phyloP scores from a whole-genome alignment of 2,888 invertebrate genomes.

The Pristionchus entomophagus region DNA sequence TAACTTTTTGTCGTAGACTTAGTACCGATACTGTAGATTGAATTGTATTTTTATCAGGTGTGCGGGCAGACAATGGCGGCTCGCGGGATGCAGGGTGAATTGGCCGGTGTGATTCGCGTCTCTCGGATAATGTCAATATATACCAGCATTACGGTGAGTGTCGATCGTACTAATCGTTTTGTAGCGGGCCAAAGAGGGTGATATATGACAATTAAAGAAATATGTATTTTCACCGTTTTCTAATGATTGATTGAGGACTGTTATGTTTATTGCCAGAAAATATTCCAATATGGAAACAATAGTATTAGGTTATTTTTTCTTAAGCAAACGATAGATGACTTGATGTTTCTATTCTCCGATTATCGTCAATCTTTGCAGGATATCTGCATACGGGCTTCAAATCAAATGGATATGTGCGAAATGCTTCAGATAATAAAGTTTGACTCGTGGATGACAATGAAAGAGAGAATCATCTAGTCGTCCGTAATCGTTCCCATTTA shows the following conservation, averaged over 20 bases:
- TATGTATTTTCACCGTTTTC: no score
- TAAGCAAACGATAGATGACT: no score
- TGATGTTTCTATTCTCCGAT: no score
- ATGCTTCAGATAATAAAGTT: conserved; percentile 30
- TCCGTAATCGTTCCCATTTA: no score
- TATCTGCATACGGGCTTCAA: conserved; percentile 27
- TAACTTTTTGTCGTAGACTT: no score
- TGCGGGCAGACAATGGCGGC: neutral
- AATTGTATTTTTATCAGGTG: conserved; percentile 6
- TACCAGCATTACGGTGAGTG: conserved; percentile 31
- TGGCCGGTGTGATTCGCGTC: neutral
- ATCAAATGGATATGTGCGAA: conserved; percentile 34
- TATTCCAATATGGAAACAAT: neutral
- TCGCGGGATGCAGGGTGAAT: neutral
- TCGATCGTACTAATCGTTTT: no score
- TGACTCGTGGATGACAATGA: conserved; percentile 16
- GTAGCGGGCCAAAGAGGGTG: no score
- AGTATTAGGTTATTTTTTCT: no score
- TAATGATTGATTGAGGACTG: no score
- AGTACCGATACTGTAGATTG: no score
- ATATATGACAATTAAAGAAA: no score
- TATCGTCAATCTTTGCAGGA: neutral
- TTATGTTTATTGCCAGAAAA: no score
- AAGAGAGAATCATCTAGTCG: neutral
- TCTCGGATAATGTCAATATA: neutral